phyloP scores from a whole-genome alignment of 2,888 invertebrate genomes.

The Toxonevra muliebris region DNA sequence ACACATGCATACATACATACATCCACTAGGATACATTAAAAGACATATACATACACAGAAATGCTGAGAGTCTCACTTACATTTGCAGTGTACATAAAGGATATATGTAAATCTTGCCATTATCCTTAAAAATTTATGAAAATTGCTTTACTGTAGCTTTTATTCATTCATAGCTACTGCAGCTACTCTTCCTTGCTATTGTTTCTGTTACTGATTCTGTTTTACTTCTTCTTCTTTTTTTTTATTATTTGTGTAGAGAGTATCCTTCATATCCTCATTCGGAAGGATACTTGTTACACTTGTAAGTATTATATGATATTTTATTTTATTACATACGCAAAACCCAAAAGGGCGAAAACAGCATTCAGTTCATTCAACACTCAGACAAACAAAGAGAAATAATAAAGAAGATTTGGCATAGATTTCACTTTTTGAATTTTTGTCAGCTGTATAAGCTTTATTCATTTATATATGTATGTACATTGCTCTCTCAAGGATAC shows the following conservation, averaged over 20 bases:
- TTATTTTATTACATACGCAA: slow-evolving; percentile 18
- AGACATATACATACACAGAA: too few species aligned
- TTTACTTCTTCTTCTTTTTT: too few species aligned
- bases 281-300: slow-evolving; percentile 9
- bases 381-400: neutral
- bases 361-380: slow-evolving; percentile 15
- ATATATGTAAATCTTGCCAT: slow-evolving; percentile 29
- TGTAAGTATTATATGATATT: slow-evolving; percentile 17
- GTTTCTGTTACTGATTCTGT: slow-evolving; percentile 2
- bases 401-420: neutral
- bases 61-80: too few species aligned
- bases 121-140: slow-evolving; percentile 39
- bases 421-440: slow-evolving; percentile 9
- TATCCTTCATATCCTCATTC: too few species aligned
- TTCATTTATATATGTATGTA: neutral
- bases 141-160: slow-evolving; percentile 15
- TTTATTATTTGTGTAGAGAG: too few species aligned
- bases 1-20: neutral
- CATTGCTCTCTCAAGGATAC: too few species aligned
- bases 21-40: neutral
- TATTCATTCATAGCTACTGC: neutral
- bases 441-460: neutral
- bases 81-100: too few species aligned
- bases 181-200: neutral
- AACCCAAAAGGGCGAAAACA: neutral